Evolutionary conservation across 1,140 invertebrate species (phyloP), one percentile per base, ranked within the genome.

Genomic region (Acromyrmex echinatior): DNA sequence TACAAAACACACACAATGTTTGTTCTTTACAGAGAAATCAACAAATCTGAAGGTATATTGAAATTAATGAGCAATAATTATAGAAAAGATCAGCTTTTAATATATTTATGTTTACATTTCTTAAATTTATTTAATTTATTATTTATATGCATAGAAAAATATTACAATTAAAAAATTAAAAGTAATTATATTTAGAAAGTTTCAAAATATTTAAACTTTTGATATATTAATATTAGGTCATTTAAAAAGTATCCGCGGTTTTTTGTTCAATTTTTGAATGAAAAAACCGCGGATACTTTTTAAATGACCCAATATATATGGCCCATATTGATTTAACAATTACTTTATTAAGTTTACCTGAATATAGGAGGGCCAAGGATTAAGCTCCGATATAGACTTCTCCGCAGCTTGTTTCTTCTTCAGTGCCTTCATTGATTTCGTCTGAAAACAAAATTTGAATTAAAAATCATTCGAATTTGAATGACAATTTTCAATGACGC

Each of bases 351-450:
- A 21, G 6, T 53, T 77, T 94, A 96, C 96, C 88, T 98, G 96
- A 87, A 98, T 98, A 91, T 96, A 98, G 25, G 96, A 94, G 1
- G 98, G 98, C 96, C 96, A 97, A n/a, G 98, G 98, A 74, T 97
- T 97, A 49, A 98, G 91, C 92, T 98, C 98, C 80, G 94, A 93
- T 16, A 96, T 91, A 0, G 94, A 92, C 5, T 92, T 93, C 51
- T 96, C 95, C 16, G 71, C 82, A 60, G 94, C 93, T 91, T 96
- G 96, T 89, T 97, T 97, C 66, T 96, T 96, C 89, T 97, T 96
- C 89, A 95, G 94, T 9, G 94, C 93, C 93, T 96, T 97, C 92
- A 96, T 95, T 94, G 78, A 16, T 12, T 97, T 97, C 28, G 95
- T 94, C 90, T 93, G 74, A 79, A 93, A 90, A 90, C 39, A 86